phyloP scores from a whole-genome alignment of 2,888 invertebrate genomes.

The Plutella xylostella region DNA sequence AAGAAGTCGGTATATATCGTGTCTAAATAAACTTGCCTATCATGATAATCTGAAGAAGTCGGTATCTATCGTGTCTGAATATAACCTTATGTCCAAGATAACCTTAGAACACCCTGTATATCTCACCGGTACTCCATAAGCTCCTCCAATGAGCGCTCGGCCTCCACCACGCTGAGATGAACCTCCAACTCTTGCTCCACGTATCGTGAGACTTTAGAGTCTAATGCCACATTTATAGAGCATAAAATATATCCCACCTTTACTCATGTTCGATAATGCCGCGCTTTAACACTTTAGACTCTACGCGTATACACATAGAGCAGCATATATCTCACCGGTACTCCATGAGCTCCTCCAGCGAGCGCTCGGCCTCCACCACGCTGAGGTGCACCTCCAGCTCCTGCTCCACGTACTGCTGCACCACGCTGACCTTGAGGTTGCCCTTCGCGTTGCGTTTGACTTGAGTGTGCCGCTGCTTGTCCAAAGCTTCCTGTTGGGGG shows the following conservation, averaged over 20 bases:
- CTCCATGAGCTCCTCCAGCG: slow-evolving; percentile 80
- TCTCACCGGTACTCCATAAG: slow-evolving; percentile 83
- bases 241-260: too few species aligned
- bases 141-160: slow-evolving; percentile 80
- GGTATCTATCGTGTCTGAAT: too few species aligned
- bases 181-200: slow-evolving; percentile 85
- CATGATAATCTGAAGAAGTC: too few species aligned
- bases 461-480: slow-evolving; percentile 70
- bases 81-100: too few species aligned
- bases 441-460: slow-evolving; percentile 62
- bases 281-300: too few species aligned
- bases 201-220: too few species aligned
- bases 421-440: slow-evolving; percentile 59
- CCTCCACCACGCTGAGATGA: slow-evolving; percentile 80
- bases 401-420: slow-evolving; percentile 76
- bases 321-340: slow-evolving; percentile 75
- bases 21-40: too few species aligned
- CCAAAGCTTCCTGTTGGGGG: slow-evolving; percentile 69
- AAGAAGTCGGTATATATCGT: too few species aligned
- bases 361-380: slow-evolving; percentile 81
- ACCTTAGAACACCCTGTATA: too few species aligned
- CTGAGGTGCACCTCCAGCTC: slow-evolving; percentile 85
- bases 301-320: too few species aligned
- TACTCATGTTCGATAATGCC: too few species aligned
- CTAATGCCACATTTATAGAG: too few species aligned